Evolutionary conservation across 2,888 invertebrate species (phyloP).

Genomic region (Ecliptopera silaceata): DNA sequence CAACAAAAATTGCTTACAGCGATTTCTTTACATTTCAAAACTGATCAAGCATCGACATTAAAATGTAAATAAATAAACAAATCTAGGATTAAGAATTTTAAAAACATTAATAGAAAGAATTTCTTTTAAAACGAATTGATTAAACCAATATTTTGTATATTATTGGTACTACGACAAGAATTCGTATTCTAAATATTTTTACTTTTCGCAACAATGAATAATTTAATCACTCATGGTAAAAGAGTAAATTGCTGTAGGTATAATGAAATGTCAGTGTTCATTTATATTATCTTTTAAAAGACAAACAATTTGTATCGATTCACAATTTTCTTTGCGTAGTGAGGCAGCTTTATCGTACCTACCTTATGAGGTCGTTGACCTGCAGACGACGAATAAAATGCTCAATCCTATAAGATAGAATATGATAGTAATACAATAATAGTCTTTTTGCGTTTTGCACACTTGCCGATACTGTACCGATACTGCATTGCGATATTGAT

Average conservation of each 20-base stretch:
- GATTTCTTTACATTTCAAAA: not conserved
- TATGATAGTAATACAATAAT: not conserved
- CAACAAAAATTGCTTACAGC: too few relatives aligned
- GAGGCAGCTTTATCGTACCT: not conserved
- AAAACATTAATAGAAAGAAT: not conserved
- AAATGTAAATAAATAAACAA: constrained; percentile 18
- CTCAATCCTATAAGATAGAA: constrained; percentile 20
- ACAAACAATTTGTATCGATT: not conserved
- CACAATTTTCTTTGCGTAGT: not conserved
- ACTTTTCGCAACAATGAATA: too few relatives aligned
- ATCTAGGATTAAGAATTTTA: constrained; percentile 4
- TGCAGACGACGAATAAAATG: constrained; percentile 9
- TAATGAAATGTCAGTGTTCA: not conserved
- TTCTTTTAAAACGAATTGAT: not conserved
- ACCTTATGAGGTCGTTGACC: constrained; percentile 2
- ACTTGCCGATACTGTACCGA: too few relatives aligned
- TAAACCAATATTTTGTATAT: not conserved
- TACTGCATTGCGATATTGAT: too few relatives aligned
- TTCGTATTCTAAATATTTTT: too few relatives aligned
- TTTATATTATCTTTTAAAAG: not conserved
- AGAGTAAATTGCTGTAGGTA: not conserved
- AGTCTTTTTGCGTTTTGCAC: not conserved
- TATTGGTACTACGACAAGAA: too few relatives aligned
- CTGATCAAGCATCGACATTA: not conserved
- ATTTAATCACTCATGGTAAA: too few relatives aligned